Conservation (phyloP, 2,888 invertebrate species). For the Bibio marci region DNA sequence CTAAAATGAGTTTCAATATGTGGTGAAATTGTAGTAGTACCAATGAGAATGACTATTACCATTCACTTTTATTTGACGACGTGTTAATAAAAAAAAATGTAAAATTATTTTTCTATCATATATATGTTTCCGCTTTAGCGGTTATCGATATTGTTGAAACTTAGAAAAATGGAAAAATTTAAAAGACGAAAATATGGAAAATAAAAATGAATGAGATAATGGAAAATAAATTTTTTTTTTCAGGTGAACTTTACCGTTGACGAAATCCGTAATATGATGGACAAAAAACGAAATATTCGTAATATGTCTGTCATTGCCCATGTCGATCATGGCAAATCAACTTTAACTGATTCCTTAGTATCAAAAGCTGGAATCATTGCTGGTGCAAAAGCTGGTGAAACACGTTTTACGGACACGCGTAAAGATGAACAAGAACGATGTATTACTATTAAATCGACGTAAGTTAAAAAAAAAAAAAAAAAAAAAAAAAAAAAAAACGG, state of each 20-base stretch:
- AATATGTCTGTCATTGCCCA: conserved; percentile 99
- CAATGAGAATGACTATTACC: too few relatives aligned
- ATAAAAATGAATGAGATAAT: neutral
- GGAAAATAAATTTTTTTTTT: too few relatives aligned
- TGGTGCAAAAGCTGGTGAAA: conserved; percentile 95
- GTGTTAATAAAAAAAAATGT: too few relatives aligned
- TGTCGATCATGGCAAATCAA: conserved; percentile 99
- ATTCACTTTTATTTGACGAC: too few relatives aligned
- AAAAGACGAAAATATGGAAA: neutral
- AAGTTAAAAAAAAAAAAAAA: too few relatives aligned
- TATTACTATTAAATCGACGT: conserved; percentile 99
- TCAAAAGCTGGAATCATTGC: conserved; percentile 99
- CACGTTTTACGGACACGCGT: conserved; percentile 96
- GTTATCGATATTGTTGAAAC: neutral
- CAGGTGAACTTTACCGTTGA: conserved; percentile 99
- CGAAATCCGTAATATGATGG: conserved; percentile 99
- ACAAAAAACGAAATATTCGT: conserved; percentile 98
- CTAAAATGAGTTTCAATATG: too few relatives aligned
- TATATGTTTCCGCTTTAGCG: too few relatives aligned
- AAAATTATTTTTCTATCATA: too few relatives aligned
- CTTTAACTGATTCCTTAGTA: conserved; percentile 96
- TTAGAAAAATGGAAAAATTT: too few relatives aligned
- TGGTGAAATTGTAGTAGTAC: neutral
- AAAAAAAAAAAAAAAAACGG: too few relatives aligned
- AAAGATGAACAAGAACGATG: conserved; percentile 99